These are phyloP conservation scores for Phaenicophaeus curvirostris DNA, from an alignment of 2,797 vertebrate genomes.

Conservation along the genomic window DNA sequence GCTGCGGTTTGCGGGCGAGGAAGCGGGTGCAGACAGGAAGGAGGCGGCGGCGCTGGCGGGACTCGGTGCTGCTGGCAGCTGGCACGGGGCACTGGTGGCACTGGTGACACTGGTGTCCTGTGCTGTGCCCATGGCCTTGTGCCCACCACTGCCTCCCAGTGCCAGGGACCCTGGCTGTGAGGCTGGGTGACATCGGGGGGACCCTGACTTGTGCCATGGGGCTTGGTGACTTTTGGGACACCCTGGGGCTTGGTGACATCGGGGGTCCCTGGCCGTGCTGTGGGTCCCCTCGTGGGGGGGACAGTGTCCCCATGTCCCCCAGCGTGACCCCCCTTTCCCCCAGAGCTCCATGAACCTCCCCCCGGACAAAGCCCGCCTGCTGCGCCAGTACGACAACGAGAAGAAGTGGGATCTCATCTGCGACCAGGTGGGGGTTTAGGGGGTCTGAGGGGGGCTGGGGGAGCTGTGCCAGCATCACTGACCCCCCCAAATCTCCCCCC, in stretches of 20 bases:
- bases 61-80: background rate
- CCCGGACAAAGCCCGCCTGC: slow-evolving; percentile 85
- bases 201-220: too few species aligned
- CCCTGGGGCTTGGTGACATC: too few species aligned
- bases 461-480: background rate
- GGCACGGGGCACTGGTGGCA: background rate
- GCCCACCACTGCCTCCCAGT: too few species aligned
- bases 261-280: too few species aligned
- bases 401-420: slow-evolving; percentile 79
- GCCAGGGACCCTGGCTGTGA: background rate
- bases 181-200: too few species aligned
- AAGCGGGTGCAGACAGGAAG: slow-evolving; percentile 16
- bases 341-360: slow-evolving; percentile 87
- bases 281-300: background rate
- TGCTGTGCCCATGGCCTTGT: accelerated
- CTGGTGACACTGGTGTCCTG: too few species aligned
- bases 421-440: background rate
- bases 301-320: too few species aligned
- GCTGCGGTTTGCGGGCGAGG: background rate
- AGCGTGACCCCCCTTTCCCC: background rate
- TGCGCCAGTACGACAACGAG: slow-evolving; percentile 94
- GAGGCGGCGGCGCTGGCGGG: background rate
- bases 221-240: too few species aligned
- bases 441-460: too few species aligned
- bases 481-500: too few species aligned